Evolutionary conservation across 1,140 invertebrate genomes (phyloP).

Genomic region (Apis laboriosa): DNA sequence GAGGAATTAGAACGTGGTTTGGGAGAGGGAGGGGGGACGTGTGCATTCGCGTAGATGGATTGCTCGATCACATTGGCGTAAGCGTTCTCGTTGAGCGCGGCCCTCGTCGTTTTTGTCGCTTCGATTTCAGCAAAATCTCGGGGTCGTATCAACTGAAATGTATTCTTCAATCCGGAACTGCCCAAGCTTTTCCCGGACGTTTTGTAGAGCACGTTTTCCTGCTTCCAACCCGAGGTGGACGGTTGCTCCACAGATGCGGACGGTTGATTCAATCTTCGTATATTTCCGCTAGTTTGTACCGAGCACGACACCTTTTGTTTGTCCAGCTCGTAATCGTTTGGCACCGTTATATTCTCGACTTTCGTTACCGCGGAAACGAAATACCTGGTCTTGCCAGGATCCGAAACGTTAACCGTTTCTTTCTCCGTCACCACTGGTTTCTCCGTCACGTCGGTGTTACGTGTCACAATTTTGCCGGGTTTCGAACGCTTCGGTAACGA

Average conservation of each 20-base stretch:
- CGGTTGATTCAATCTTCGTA: conserved; percentile 72
- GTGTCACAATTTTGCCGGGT: conserved; percentile 53
- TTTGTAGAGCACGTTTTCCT: conserved; percentile 69
- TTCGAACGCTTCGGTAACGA: conserved; percentile 82
- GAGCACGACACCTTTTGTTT: conserved; percentile 81
- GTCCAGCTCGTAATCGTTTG: conserved; percentile 59
- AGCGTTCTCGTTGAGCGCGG: conserved; percentile 64
- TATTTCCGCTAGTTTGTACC: conserved; percentile 80
- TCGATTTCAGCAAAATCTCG: conserved; percentile 81
- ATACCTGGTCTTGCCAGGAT: conserved; percentile 47
- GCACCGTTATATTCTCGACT: conserved; percentile 21
- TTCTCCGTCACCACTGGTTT: conserved; percentile 13
- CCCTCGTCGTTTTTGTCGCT: conserved; percentile 74
- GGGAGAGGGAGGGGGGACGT: conserved; percentile 33
- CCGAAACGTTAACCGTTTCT: not conserved
- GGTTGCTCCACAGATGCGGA: conserved; percentile 43
- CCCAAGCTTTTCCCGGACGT: conserved; percentile 65
- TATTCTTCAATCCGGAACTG: conserved; percentile 65
- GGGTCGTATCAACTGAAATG: conserved; percentile 80
- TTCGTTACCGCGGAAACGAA: conserved; percentile 49
- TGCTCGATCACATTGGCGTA: conserved; percentile 78
- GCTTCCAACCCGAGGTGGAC: conserved; percentile 57
- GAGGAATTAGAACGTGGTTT: conserved; percentile 29
- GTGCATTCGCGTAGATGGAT: conserved; percentile 69
- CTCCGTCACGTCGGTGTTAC: conserved; percentile 18